phyloP scores from a whole-genome alignment of 92 coral and sea anemone species.

The Epizoanthus illoricatus region DNA sequence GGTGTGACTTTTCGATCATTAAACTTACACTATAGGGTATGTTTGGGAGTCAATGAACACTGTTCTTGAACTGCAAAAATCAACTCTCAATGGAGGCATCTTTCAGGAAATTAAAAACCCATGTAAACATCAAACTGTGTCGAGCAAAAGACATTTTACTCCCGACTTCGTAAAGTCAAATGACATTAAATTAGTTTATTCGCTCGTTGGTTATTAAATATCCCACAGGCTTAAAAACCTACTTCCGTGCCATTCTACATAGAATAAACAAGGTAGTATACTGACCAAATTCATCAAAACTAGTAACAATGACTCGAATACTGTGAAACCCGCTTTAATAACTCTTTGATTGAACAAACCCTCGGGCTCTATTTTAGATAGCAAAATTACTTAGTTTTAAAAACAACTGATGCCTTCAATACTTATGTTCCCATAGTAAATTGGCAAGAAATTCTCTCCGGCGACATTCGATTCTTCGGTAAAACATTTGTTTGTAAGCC shows the following conservation, averaged over 20 bases:
- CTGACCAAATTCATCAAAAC: conserved; percentile 34
- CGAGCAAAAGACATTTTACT: conserved; percentile 31
- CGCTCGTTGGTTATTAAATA: conserved; percentile 37
- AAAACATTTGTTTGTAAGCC: not conserved
- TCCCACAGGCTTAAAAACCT: conserved; percentile 34
- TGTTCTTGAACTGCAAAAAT: conserved; percentile 16
- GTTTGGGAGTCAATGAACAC: conserved; percentile 19
- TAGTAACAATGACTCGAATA: conserved; percentile 19
- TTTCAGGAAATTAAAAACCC: conserved; percentile 41
- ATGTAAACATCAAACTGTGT: conserved; percentile 31
- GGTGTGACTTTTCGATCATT: conserved; percentile 25
- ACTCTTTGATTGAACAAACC: conserved; percentile 41
- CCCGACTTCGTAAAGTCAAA: conserved; percentile 33
- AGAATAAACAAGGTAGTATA: conserved; percentile 26
- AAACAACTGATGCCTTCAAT: not conserved
- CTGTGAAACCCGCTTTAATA: conserved; percentile 27
- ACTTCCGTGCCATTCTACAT: conserved; percentile 39
- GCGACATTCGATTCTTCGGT: not conserved
- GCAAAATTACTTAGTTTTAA: not conserved
- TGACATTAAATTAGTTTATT: conserved; percentile 45
- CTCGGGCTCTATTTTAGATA: conserved; percentile 12
- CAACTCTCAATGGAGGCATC: conserved; percentile 1
- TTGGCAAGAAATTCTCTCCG: too few relatives aligned
- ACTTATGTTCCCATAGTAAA: too few relatives aligned
- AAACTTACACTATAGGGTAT: conserved; percentile 8